Evolutionary conservation across 2,113 vertebrate species (phyloP), one percentile per base, ranked within the genome.

Genomic region (Albula goreensis): DNA sequence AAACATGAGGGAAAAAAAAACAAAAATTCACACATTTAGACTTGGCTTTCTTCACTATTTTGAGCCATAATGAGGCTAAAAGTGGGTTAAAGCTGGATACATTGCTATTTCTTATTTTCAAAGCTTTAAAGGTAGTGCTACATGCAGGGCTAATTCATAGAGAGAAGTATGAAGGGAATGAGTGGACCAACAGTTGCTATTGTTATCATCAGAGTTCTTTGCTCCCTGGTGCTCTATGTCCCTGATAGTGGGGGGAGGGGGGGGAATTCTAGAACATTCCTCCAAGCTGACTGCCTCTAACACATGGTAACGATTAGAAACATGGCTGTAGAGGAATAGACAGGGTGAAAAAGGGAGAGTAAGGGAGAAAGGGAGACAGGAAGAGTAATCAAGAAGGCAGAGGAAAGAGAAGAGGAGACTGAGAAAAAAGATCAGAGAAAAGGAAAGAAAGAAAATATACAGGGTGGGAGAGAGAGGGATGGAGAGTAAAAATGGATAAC

Each of bases 241-340:
- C 19, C 63, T n/a, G 63, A 70, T 17, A 22, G 6, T 70, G 63
- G 3, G 19, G 63, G 22, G 22, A 1, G 1, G 31, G 57, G 57
- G 53, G 6, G 53, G 3, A 4, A 8, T 22, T 22, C 63, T 70
- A 22, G 63, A 70, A 60, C 83, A 84, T 84, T 84, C 57, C 50
- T 50, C 13, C 49, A 17, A 50, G 83, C 60, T 84, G 63, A 84
- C 83, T 50, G 52, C 52, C 57, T 50, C 41, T 50, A 31, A 74
- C 83, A 84, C 83, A 84, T 74, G 83, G 83, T 84, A 70, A 19
- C 83, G 74, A 84, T 84, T 84, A 84, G 9, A 50, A 41, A 41
- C 49, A 60, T 5, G 49, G 60, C 19, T 70, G 57, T n/a, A 51
- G 41, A 48, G 31, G 63, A 12, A 56, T 6, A 56, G 7, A 56